Evolutionary conservation across 2,888 invertebrate genomes (phyloP).

Genomic region (Brachyptera risi): DNA sequence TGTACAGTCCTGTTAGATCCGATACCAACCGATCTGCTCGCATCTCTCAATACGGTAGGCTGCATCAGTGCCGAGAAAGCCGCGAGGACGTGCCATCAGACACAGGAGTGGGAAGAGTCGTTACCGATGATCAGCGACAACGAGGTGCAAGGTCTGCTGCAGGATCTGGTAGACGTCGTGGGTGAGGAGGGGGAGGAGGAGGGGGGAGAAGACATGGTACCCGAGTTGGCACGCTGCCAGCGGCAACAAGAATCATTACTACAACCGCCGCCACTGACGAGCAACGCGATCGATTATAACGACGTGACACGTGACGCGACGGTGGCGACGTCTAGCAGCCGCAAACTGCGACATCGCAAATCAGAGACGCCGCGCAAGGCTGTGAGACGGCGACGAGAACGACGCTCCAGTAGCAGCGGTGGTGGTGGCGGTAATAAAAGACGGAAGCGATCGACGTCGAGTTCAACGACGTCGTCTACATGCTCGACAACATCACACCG

Average conservation of each 20-base stretch:
- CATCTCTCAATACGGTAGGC: slow-evolving; percentile 28
- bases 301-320: slow-evolving; percentile 36
- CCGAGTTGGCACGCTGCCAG: slow-evolving; percentile 37
- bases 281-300: slow-evolving; percentile 37
- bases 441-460: slow-evolving; percentile 42
- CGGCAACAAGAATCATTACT: slow-evolving; percentile 32
- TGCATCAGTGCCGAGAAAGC: slow-evolving; percentile 21
- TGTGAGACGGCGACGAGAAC: slow-evolving; percentile 33
- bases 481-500: slow-evolving; percentile 36
- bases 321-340: slow-evolving; percentile 42
- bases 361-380: slow-evolving; percentile 33
- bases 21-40: slow-evolving; percentile 31
- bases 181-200: slow-evolving; percentile 38
- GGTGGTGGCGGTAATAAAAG: slow-evolving; percentile 37
- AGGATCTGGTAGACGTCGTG: slow-evolving; percentile 38
- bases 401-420: slow-evolving; percentile 44
- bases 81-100: slow-evolving; percentile 15
- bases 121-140: slow-evolving; percentile 19
- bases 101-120: slow-evolving; percentile 20
- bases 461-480: slow-evolving; percentile 36
- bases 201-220: slow-evolving; percentile 33
- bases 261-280: slow-evolving; percentile 31
- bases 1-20: slow-evolving; percentile 34
- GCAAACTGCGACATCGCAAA: slow-evolving; percentile 34
- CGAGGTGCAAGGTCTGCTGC: slow-evolving; percentile 27